These are phyloP conservation scores for Pogonus chalceus DNA, from an alignment of 1,140 invertebrate species.

Conservation along the genomic window DNA sequence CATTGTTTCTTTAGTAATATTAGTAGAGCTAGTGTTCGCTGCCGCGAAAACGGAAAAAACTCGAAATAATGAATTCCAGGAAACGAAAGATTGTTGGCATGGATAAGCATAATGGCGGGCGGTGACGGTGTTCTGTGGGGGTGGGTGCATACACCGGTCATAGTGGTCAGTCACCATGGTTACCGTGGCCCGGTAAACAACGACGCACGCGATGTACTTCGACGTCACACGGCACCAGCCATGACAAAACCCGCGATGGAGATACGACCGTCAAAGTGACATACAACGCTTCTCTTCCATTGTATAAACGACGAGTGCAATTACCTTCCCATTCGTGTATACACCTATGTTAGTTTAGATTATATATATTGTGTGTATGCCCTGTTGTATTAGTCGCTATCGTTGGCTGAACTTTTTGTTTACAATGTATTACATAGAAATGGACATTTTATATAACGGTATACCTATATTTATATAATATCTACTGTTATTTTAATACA, in stretches of 20 bases:
- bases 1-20: too few relatives aligned
- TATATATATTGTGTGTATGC: too few relatives aligned
- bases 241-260: neutral
- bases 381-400: too few relatives aligned
- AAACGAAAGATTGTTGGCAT: slow-evolving; percentile 3
- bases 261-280: neutral
- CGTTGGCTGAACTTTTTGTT: too few relatives aligned
- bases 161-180: slow-evolving; percentile 6
- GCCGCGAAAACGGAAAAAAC: slow-evolving; percentile 2
- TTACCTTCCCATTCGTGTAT: too few relatives aligned
- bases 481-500: too few relatives aligned
- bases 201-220: neutral
- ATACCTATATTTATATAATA: too few relatives aligned
- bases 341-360: too few relatives aligned
- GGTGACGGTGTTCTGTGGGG: neutral
- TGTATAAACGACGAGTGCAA: too few relatives aligned
- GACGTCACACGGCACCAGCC: slow-evolving; percentile 4
- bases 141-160: neutral
- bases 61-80: slow-evolving; percentile 5
- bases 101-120: slow-evolving; percentile 1
- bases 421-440: too few relatives aligned
- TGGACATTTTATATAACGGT: too few relatives aligned
- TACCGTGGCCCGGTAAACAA: slow-evolving; percentile 2
- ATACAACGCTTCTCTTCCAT: neutral
- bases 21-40: too few relatives aligned